Percentiles rank a stretch among this genome's conserved stretches.
These are phyloP conservation scores for Theretra japonica DNA, from an alignment of 2,888 invertebrate species.

Conservation along the genomic window DNA sequence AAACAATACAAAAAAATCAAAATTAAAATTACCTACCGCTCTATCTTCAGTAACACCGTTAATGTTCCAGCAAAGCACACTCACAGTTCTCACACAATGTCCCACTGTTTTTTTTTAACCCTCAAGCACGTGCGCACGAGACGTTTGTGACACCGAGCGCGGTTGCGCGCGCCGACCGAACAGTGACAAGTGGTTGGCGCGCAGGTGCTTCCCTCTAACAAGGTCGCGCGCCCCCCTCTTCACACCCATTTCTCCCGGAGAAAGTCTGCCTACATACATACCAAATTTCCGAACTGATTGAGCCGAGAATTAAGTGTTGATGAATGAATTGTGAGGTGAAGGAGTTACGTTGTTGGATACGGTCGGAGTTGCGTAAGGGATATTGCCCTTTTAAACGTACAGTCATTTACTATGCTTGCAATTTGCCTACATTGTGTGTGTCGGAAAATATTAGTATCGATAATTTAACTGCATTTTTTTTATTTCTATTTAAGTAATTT, in stretches of 20 bases:
- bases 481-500: too few relatives aligned
- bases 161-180: slow-evolving; percentile 74
- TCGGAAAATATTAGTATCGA: too few relatives aligned
- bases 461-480: too few relatives aligned
- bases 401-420: not conserved
- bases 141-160: slow-evolving; percentile 60
- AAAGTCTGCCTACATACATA: slow-evolving; percentile 85
- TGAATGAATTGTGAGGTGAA: slow-evolving; percentile 59
- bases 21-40: slow-evolving; percentile 60
- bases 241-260: slow-evolving; percentile 78
- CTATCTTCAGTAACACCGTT: slow-evolving; percentile 55
- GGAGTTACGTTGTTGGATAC: not conserved
- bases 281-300: slow-evolving; percentile 82
- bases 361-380: not conserved
- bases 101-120: slow-evolving; percentile 51
- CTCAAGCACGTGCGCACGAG: slow-evolving; percentile 67
- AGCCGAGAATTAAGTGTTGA: slow-evolving; percentile 65
- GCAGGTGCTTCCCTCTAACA: slow-evolving; percentile 84
- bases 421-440: not conserved
- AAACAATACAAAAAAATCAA: slow-evolving; percentile 10
- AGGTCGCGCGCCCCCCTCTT: slow-evolving; percentile 78
- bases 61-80: slow-evolving; percentile 59
- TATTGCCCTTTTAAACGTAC: not conserved
- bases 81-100: slow-evolving; percentile 73
- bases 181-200: slow-evolving; percentile 78